phyloP scores from a whole-genome alignment of 2,888 invertebrate species.

The Latrodectus elegans region DNA sequence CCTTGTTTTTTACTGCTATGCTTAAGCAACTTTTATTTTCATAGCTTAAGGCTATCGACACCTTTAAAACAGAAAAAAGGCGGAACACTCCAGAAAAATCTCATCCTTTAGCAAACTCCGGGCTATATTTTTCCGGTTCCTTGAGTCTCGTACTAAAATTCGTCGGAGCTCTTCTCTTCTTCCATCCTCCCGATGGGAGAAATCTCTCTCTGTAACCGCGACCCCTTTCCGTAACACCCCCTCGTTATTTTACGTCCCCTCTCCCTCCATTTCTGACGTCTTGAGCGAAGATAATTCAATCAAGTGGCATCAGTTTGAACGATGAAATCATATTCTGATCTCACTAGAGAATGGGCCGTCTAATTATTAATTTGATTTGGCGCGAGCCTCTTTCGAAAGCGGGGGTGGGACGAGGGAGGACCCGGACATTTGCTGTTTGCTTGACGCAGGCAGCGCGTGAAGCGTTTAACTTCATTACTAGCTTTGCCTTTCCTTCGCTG shows the following conservation, averaged over 20 bases:
- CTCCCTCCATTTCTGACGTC: constrained; percentile 33
- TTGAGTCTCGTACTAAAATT: constrained; percentile 30
- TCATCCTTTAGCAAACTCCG: constrained; percentile 33
- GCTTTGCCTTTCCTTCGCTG: constrained; percentile 30
- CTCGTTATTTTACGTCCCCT: constrained; percentile 24
- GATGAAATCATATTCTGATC: constrained; percentile 69
- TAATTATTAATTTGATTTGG: constrained; percentile 70
- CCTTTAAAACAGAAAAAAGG: constrained; percentile 22
- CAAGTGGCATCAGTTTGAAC: constrained; percentile 61
- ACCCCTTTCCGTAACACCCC: constrained; percentile 19
- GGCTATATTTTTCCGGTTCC: constrained; percentile 51
- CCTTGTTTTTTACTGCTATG: neutral
- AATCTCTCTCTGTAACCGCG: constrained; percentile 32
- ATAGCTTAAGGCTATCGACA: constrained; percentile 29
- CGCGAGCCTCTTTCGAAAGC: constrained; percentile 17
- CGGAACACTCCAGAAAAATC: constrained; percentile 29
- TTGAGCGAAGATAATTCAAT: constrained; percentile 65
- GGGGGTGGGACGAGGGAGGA: constrained; percentile 14
- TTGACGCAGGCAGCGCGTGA: constrained; percentile 44
- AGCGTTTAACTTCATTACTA: constrained; percentile 69
- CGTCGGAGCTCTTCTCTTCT: constrained; percentile 9
- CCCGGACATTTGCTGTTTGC: constrained; percentile 64
- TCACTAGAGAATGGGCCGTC: constrained; percentile 66
- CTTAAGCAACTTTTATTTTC: constrained; percentile 1
- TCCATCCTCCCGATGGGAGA: constrained; percentile 33